Evolutionary conservation across 2,113 vertebrate species (phyloP).

Genomic region (Festucalex cinctus): DNA sequence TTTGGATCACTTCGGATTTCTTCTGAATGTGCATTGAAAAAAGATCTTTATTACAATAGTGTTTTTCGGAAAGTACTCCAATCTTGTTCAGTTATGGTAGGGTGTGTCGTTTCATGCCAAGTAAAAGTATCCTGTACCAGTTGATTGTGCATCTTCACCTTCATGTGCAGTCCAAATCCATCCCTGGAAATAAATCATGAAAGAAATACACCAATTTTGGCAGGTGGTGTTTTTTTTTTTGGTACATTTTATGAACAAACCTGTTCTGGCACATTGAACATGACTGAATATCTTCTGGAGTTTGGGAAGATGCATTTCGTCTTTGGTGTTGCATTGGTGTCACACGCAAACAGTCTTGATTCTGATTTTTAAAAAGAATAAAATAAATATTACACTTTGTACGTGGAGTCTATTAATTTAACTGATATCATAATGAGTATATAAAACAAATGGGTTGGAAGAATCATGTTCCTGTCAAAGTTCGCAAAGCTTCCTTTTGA

Average conservation of each 20-base stretch:
- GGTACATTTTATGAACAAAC: constrained; percentile 25
- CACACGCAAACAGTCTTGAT: not conserved
- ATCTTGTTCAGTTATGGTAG: not conserved
- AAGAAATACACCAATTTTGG: not conserved
- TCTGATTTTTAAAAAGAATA: not conserved
- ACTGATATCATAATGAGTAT: no score
- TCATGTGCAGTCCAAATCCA: not conserved
- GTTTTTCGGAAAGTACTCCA: not conserved
- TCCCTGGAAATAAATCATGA: not conserved
- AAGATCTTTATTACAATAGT: not conserved
- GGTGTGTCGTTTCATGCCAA: not conserved
- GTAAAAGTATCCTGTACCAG: not conserved
- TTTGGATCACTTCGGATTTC: constrained; percentile 2
- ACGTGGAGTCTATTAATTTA: not conserved
- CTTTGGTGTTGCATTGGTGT: not conserved
- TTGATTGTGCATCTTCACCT: not conserved
- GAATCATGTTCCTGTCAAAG: no score
- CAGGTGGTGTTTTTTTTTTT: not conserved
- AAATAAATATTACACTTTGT: not conserved
- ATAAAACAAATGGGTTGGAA: no score
- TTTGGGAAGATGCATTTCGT: not conserved
- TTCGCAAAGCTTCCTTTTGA: not conserved
- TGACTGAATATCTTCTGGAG: not conserved
- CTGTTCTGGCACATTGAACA: constrained; percentile 25
- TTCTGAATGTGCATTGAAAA: constrained; percentile 13